phyloP scores from a whole-genome alignment of 1,140 invertebrate species.

The Spodoptera litura region DNA sequence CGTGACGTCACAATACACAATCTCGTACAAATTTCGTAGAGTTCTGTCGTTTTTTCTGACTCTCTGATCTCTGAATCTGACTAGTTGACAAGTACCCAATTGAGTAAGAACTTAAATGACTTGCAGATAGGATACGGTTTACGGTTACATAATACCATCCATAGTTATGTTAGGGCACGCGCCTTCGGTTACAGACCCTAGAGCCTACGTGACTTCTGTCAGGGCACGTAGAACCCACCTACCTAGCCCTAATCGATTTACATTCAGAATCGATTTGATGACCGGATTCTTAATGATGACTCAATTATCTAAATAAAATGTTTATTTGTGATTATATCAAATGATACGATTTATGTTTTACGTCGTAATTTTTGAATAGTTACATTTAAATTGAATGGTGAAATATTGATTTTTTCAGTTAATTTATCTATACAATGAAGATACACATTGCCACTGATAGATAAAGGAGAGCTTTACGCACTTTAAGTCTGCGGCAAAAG shows the following conservation, averaged over 20 bases:
- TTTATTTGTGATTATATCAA: conserved; percentile 12
- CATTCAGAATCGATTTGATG: conserved; percentile 64
- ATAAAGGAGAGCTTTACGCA: too few relatives aligned
- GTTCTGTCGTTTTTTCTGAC: too few relatives aligned
- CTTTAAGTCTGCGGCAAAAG: too few relatives aligned
- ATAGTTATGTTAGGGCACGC: conserved; percentile 64
- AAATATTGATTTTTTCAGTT: not conserved
- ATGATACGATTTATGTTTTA: not conserved
- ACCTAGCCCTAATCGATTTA: conserved; percentile 62
- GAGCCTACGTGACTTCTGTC: conserved; percentile 74
- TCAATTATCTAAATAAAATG: conserved; percentile 29
- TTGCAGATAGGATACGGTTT: not conserved
- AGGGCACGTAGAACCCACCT: conserved; percentile 58
- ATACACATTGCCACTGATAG: too few relatives aligned
- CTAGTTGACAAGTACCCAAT: too few relatives aligned
- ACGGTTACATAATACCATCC: conserved; percentile 58
- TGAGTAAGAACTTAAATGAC: not conserved
- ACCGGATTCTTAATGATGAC: conserved; percentile 64
- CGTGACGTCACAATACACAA: too few relatives aligned
- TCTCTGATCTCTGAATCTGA: too few relatives aligned
- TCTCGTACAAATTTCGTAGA: too few relatives aligned
- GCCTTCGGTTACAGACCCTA: conserved; percentile 53
- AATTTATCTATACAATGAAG: too few relatives aligned
- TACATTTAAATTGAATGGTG: too few relatives aligned
- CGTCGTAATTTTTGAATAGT: not conserved